Conservation (phyloP, 2,113 vertebrate species). For the Eurystomus gularis region DNA sequence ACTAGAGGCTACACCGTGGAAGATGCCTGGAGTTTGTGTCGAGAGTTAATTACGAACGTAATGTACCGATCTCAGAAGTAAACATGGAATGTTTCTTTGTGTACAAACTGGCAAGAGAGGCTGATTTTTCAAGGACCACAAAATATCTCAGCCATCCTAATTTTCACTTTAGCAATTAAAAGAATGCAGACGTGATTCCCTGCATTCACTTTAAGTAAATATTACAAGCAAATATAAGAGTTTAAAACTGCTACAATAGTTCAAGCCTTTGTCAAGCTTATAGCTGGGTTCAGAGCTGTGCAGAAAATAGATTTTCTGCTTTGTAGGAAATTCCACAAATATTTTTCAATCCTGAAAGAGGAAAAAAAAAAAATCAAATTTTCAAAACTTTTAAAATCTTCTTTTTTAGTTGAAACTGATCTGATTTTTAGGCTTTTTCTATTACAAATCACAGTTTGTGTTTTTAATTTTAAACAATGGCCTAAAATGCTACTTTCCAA, state of each 20-base stretch:
- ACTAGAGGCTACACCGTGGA: neutral
- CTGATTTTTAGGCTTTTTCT: neutral
- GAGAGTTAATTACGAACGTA: neutral
- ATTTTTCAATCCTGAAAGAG: neutral
- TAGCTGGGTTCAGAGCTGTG: neutral
- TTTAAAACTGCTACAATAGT: neutral
- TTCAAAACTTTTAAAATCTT: neutral
- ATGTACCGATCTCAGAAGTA: neutral
- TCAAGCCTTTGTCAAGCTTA: neutral
- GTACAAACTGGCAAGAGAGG: neutral
- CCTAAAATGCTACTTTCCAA: neutral
- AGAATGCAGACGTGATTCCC: neutral
- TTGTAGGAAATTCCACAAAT: neutral
- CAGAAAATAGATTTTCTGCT: neutral
- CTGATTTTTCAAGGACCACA: neutral
- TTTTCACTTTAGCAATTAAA: neutral
- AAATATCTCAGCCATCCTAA: neutral
- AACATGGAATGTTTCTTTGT: neutral
- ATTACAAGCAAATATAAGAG: neutral
- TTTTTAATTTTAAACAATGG: conserved; percentile 14
- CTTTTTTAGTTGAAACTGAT: neutral
- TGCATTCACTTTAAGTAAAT: neutral
- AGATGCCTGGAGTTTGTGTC: neutral
- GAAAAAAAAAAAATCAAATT: neutral
- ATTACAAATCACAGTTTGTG: neutral